These are phyloP conservation scores for Cyrtonyx montezumae DNA, from an alignment of 2,113 vertebrate species.

Conservation along the genomic window DNA sequence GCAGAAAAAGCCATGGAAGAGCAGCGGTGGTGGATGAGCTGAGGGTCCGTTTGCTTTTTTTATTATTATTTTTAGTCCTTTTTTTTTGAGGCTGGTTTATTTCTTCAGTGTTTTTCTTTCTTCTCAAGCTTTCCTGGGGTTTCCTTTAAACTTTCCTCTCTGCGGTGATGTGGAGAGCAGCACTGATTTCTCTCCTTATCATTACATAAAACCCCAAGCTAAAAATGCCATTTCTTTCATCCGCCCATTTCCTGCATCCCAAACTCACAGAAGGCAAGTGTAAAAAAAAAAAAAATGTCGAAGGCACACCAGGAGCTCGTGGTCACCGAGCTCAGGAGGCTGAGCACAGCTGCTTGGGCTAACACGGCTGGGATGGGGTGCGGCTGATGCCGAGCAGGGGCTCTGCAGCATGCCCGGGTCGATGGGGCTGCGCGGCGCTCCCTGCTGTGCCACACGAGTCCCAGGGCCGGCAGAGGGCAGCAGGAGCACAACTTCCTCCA, in stretches of 20 bases:
- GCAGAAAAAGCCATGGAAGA: neutral
- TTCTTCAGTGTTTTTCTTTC: neutral
- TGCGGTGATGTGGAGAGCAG: neutral
- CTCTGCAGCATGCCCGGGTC: accelerated
- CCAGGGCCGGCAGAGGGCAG: slow-evolving; percentile 54
- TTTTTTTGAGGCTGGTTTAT: neutral
- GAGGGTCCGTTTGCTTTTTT: neutral
- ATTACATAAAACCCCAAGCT: slow-evolving; percentile 6
- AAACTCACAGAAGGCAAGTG: neutral
- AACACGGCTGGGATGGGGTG: neutral
- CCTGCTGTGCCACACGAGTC: neutral
- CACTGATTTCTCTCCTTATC: neutral
- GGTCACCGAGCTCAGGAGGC: neutral
- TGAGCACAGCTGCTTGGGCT: accelerated
- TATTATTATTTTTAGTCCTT: neutral
- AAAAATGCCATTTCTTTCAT: neutral
- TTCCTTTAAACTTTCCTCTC: neutral
- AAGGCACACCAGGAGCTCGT: neutral
- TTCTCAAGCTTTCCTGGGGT: neutral
- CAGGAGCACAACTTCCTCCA: neutral
- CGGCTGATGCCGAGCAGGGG: neutral
- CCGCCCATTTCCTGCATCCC: neutral
- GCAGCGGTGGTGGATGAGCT: neutral
- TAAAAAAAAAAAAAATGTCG: neutral
- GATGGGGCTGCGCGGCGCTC: neutral